Conservation (phyloP, 2,888 invertebrate species). For the Drosophila lutescens region DNA sequence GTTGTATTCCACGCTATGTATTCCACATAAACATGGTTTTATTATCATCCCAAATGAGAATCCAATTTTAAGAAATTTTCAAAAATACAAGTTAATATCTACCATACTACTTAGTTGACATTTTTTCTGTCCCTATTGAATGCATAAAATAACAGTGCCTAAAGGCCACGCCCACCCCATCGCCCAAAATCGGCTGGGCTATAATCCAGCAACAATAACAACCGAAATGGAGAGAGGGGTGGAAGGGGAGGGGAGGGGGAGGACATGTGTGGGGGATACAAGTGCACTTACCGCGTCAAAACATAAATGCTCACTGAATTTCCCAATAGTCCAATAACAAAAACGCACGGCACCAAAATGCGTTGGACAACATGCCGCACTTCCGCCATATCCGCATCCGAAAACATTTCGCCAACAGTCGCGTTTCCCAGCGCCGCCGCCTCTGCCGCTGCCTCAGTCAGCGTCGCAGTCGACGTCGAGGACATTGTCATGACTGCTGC, state of each 20-base stretch:
- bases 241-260: background rate
- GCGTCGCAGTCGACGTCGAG: slow-evolving; percentile 17
- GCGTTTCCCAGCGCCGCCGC: slow-evolving; percentile 19
- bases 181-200: slow-evolving; percentile 42
- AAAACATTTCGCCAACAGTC: slow-evolving; percentile 71
- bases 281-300: slow-evolving; percentile 85
- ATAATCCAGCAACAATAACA: slow-evolving; percentile 55
- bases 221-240: slow-evolving; percentile 12
- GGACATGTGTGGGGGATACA: slow-evolving; percentile 49
- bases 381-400: slow-evolving; percentile 81
- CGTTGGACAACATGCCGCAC: slow-evolving; percentile 85
- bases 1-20: too few species aligned
- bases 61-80: too few species aligned
- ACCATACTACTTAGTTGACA: too few species aligned
- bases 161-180: slow-evolving; percentile 52
- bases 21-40: too few species aligned
- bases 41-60: too few species aligned
- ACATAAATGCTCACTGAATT: slow-evolving; percentile 87
- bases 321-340: slow-evolving; percentile 88
- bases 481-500: slow-evolving; percentile 21
- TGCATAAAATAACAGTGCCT: slow-evolving; percentile 63
- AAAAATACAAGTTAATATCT: background rate
- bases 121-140: slow-evolving; percentile 35
- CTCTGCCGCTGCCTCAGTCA: slow-evolving; percentile 6
- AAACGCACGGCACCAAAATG: slow-evolving; percentile 87